Conservation (phyloP, 2,888 invertebrate genomes). For the Sicus ferrugineus region DNA sequence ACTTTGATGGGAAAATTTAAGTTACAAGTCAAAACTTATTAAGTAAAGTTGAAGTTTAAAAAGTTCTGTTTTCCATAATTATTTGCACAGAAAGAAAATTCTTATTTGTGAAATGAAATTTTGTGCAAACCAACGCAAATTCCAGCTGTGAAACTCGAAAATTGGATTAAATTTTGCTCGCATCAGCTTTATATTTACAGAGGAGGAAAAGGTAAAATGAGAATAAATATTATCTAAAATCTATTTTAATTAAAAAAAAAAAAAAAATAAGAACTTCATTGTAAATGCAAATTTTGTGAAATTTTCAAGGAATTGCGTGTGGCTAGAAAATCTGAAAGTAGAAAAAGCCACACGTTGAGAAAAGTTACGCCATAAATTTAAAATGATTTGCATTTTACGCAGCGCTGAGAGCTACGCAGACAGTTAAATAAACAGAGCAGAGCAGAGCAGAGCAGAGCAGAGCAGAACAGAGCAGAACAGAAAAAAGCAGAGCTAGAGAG, state of each 20-base stretch:
- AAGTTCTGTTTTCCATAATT: too few species aligned
- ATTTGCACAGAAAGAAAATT: too few species aligned
- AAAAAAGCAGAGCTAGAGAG: too few species aligned
- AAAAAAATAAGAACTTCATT: too few species aligned
- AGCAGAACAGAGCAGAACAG: too few species aligned
- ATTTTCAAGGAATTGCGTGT: background rate
- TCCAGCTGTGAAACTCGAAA: background rate
- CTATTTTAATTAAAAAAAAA: background rate
- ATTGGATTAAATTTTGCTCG: slow-evolving; percentile 2
- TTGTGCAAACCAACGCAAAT: background rate
- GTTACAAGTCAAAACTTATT: background rate
- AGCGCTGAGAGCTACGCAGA: background rate
- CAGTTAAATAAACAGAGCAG: background rate
- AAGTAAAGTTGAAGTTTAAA: background rate
- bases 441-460: background rate
- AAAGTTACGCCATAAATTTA: background rate
- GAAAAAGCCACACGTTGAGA: background rate
- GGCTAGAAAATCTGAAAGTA: background rate
- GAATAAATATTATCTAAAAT: background rate
- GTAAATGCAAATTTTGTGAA: background rate
- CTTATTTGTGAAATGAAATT: background rate
- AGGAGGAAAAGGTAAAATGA: background rate
- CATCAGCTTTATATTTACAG: background rate
- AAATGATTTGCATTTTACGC: background rate
- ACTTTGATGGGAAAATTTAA: background rate